These are phyloP conservation scores for Anoplopoma fimbria DNA, from an alignment of 2,113 vertebrate genomes.

Conservation along the genomic window DNA sequence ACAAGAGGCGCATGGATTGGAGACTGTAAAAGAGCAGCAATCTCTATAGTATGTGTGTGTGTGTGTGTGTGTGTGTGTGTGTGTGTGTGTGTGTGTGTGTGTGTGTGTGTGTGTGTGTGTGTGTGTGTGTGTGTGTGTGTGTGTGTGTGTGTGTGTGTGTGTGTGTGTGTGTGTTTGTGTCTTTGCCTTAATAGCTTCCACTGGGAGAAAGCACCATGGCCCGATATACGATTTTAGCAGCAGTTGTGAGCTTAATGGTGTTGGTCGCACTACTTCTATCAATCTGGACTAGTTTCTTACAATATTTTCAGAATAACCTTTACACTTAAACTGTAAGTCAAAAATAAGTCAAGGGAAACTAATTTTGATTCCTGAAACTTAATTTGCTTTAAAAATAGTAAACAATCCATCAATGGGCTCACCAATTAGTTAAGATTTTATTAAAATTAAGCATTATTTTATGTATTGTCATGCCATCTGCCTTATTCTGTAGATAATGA, in stretches of 20 bases:
- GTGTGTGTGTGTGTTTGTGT: not conserved
- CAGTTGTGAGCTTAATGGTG: not conserved
- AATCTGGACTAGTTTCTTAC: not conserved
- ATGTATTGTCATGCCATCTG: not conserved
- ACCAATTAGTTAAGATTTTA: not conserved
- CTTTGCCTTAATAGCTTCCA: slow-evolving; percentile 36
- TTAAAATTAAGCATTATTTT: not conserved
- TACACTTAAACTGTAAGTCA: not conserved
- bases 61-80: not conserved
- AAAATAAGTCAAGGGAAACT: not conserved
- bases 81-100: slow-evolving; percentile 15
- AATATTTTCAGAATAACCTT: not conserved
- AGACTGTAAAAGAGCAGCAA: slow-evolving; percentile 30
- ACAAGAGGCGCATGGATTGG: slow-evolving; percentile 29
- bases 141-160: not conserved
- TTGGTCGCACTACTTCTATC: not conserved
- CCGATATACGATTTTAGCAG: slow-evolving; percentile 3
- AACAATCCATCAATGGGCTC: not conserved
- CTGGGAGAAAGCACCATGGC: slow-evolving; percentile 33
- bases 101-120: slow-evolving; percentile 5
- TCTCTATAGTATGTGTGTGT: slow-evolving; percentile 2
- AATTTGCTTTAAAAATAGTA: not conserved
- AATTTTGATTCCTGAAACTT: not conserved
- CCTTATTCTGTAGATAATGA: not conserved
- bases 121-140: not conserved